A percentile compares a stretch with the other conserved stretches of the same genome.
phyloP scores from a whole-genome alignment of 2,888 invertebrate species.

The Dasysyrphus albostriatus region DNA sequence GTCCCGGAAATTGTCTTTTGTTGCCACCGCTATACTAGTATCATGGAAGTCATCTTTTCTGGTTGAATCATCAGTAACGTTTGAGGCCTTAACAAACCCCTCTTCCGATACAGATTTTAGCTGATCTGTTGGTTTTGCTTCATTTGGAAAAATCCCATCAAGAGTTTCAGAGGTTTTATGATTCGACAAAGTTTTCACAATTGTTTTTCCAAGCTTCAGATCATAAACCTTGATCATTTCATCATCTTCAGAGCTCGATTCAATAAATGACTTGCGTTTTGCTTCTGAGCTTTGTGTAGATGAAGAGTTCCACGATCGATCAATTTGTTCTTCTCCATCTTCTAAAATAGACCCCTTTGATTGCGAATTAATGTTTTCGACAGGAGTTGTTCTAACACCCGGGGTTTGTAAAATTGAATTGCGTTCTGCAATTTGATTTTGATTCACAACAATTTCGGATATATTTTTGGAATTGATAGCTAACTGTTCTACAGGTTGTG shows the following conservation, averaged over 20 bases:
- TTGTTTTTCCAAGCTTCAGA: slow-evolving; percentile 82
- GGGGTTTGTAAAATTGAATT: slow-evolving; percentile 78
- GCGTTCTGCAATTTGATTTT: slow-evolving; percentile 81
- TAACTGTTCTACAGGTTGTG: slow-evolving; percentile 43
- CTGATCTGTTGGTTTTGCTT: slow-evolving; percentile 60
- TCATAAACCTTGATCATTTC: slow-evolving; percentile 83
- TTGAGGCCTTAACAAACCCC: slow-evolving; percentile 76
- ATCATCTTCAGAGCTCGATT: slow-evolving; percentile 83
- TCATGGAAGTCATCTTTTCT: slow-evolving; percentile 68
- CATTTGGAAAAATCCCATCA: slow-evolving; percentile 65
- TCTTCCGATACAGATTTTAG: slow-evolving; percentile 61
- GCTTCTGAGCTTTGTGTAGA: slow-evolving; percentile 76
- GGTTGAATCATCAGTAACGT: slow-evolving; percentile 80
- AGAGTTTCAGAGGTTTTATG: slow-evolving; percentile 76
- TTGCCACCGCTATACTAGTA: slow-evolving; percentile 74
- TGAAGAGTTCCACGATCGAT: slow-evolving; percentile 79
- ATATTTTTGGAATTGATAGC: slow-evolving; percentile 77
- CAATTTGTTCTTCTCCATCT: slow-evolving; percentile 81
- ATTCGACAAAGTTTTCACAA: slow-evolving; percentile 77
- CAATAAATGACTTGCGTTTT: slow-evolving; percentile 78
- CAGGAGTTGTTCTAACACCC: slow-evolving; percentile 49
- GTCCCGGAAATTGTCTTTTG: slow-evolving; percentile 76
- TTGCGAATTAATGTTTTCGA: slow-evolving; percentile 79
- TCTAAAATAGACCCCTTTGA: slow-evolving; percentile 82
- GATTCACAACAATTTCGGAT: slow-evolving; percentile 81